phyloP scores from a whole-genome alignment of 2,113 vertebrate genomes.

The Larimichthys crocea region DNA sequence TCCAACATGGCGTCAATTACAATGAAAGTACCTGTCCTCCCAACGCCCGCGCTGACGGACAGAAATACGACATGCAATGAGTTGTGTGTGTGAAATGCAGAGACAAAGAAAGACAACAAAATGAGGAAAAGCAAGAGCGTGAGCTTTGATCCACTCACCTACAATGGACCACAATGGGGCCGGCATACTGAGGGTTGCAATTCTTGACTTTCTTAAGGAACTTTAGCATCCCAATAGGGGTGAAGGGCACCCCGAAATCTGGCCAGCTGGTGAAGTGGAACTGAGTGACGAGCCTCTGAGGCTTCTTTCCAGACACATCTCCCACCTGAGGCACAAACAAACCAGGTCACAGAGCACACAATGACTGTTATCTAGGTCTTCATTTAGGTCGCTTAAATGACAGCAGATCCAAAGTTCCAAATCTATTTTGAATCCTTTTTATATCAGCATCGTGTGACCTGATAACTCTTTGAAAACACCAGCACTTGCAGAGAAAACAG shows the following conservation, averaged over 20 bases:
- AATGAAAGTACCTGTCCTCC: constrained; percentile 96
- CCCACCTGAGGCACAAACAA: constrained; percentile 87
- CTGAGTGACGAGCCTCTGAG: constrained; percentile 96
- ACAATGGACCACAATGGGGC: constrained; percentile 97
- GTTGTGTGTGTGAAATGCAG: background rate
- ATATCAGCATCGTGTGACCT: background rate
- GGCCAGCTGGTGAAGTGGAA: constrained; percentile 99
- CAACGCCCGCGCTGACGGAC: constrained; percentile 91
- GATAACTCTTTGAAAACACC: background rate
- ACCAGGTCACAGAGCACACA: background rate
- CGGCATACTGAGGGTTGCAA: constrained; percentile 95
- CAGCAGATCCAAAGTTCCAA: background rate
- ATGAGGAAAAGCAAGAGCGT: background rate
- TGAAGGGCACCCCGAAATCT: constrained; percentile 97
- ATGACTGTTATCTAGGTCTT: background rate
- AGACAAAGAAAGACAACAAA: background rate
- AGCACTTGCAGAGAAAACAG: background rate
- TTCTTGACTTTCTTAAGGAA: constrained; percentile 98
- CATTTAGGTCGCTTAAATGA: background rate
- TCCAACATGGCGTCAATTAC: constrained; percentile 99
- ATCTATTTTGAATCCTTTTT: background rate
- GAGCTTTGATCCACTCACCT: constrained; percentile 82
- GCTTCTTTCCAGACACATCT: constrained; percentile 95
- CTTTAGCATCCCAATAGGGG: constrained; percentile 98
- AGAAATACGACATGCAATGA: constrained; percentile 1